Conservation (phyloP, 1,140 invertebrate genomes). For the Eupristina koningsbergeri region DNA sequence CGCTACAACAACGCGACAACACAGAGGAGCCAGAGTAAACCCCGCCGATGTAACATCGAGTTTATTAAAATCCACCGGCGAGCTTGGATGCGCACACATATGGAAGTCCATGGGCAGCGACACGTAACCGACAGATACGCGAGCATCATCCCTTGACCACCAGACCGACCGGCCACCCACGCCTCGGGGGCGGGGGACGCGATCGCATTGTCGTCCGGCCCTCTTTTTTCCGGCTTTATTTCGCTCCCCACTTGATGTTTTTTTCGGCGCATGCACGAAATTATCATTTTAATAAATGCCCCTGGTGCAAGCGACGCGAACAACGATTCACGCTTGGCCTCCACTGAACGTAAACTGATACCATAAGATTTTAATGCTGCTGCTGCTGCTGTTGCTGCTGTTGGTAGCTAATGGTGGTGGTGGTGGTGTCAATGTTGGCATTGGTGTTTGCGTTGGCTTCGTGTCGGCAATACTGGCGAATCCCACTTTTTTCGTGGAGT, state of each 20-base stretch:
- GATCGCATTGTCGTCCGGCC: slow-evolving; percentile 26
- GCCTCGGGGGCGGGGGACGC: neutral
- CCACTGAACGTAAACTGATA: slow-evolving; percentile 47
- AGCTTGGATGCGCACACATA: slow-evolving; percentile 45
- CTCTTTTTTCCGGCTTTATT: slow-evolving; percentile 39
- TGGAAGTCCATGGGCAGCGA: slow-evolving; percentile 56
- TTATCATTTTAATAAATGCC: slow-evolving; percentile 50
- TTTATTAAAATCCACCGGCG: slow-evolving; percentile 70
- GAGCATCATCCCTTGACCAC: neutral
- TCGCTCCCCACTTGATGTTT: slow-evolving; percentile 21
- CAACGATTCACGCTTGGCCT: slow-evolving; percentile 44
- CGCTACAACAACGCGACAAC: too few relatives aligned
- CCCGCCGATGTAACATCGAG: slow-evolving; percentile 65
- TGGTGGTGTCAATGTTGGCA: too few relatives aligned
- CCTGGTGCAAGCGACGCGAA: slow-evolving; percentile 47
- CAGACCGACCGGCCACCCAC: neutral
- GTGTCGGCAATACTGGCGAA: too few relatives aligned
- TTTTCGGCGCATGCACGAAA: slow-evolving; percentile 27
- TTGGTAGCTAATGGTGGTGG: too few relatives aligned
- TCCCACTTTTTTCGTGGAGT: neutral
- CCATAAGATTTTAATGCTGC: slow-evolving; percentile 50
- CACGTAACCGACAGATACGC: slow-evolving; percentile 60
- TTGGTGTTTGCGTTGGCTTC: too few relatives aligned
- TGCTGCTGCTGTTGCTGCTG: neutral
- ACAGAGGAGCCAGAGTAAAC: neutral